Evolutionary conservation across 23 tunicate species (phyloP), one percentile per base, ranked within the genome.

Genomic region (Halocynthia aurantium): DNA sequence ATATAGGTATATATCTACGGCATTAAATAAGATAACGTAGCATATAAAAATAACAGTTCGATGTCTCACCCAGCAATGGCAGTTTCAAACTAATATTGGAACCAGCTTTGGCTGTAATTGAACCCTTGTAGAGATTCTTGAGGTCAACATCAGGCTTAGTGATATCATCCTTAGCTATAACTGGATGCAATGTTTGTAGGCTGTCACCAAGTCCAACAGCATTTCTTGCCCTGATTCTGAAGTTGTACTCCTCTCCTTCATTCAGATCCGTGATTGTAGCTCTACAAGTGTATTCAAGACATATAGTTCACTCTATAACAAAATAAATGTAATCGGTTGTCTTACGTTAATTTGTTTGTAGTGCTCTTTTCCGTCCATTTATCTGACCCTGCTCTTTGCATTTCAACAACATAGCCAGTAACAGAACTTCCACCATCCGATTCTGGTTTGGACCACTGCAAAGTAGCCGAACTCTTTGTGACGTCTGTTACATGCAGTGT

Each of bases 91-190:
- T 64, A 49, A 93, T 13, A 73, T 93, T 82, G 5, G 87, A 21
- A 21, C 92, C 98, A 55, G 98, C 98, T 65, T 86, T 86, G 6
- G 87, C 87, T 53, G 85, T 82, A 61, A 86, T 57, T 20, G 92
- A 82, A 9, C 92, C 91, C 88, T 78, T 82, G 82, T 93, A 93
- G 51, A 93, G 88, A 53, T 78, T 85, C 50, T 84, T 63, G 6
- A 93, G 71, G 67, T 93, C 98, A 7, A 86, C 76, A 60, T 85
- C 88, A 22, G 98, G 98, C 50, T 80, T 73, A 10, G 73, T 52
- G 69, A 93, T 55, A 56, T 93, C 87, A 50, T 93, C 98, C 81
- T 93, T 93, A 7, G 76, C 77, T 44, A 84, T 10, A 1, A 57
- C 67, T 7, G 82, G 77, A 10, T 71, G 69, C 19, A 40, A 50